Evolutionary conservation across 2,888 invertebrate genomes (phyloP).

Genomic region (Andrena praecox): DNA sequence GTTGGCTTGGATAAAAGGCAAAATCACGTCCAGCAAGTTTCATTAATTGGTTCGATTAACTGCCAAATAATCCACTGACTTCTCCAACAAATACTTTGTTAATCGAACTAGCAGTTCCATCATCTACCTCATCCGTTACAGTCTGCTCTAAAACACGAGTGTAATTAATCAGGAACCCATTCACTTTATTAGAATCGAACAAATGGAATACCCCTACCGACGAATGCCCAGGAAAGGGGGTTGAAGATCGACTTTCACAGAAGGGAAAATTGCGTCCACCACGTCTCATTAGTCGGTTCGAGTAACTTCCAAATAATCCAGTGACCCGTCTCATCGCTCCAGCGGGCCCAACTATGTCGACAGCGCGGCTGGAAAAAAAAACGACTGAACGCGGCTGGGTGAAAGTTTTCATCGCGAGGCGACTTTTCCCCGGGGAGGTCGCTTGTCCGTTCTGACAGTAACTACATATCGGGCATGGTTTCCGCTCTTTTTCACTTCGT

Average conservation of each 20-base stretch:
- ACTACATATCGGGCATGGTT: constrained; percentile 56
- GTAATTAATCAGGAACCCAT: too few relatives aligned
- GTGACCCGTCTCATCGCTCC: neutral
- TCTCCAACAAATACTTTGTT: too few relatives aligned
- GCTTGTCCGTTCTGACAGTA: constrained; percentile 50
- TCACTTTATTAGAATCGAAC: too few relatives aligned
- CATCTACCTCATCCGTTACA: too few relatives aligned
- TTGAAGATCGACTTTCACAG: neutral
- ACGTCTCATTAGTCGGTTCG: constrained; percentile 11
- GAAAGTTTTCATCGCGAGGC: constrained; percentile 50
- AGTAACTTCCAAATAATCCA: constrained; percentile 29
- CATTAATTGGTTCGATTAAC: too few relatives aligned
- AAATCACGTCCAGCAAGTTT: too few relatives aligned
- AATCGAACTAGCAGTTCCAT: too few relatives aligned
- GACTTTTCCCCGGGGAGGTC: constrained; percentile 50
- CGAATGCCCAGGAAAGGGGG: neutral
- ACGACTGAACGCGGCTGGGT: constrained; percentile 8
- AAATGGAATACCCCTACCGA: too few relatives aligned
- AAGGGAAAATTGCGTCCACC: neutral
- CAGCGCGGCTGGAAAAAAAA: constrained; percentile 46
- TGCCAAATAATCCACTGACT: too few relatives aligned
- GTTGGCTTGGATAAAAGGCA: too few relatives aligned
- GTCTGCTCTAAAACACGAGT: too few relatives aligned
- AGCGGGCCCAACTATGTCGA: constrained; percentile 25
- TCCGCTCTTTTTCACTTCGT: constrained; percentile 11